Percentiles rank a stretch among this genome's conserved stretches.
Evolutionary conservation across 2,113 vertebrate genomes (phyloP).

Genomic region (Chauna torquata): DNA sequence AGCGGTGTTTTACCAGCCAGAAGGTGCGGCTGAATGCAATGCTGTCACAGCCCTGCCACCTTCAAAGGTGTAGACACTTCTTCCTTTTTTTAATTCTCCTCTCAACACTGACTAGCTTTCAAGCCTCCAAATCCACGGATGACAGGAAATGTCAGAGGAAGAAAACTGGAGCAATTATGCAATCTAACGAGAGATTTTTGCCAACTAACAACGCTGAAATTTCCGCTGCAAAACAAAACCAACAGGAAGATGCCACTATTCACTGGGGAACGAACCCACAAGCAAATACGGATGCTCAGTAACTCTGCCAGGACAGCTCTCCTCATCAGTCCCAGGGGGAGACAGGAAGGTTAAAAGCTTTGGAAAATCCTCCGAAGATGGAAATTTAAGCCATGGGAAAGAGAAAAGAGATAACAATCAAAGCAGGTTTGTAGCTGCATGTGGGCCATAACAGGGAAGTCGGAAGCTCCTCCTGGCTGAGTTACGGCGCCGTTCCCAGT

Average conservation of each 20-base stretch:
- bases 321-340: background rate
- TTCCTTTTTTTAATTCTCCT: background rate
- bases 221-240: background rate
- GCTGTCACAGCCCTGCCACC: accelerated
- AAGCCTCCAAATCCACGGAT: background rate
- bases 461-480: background rate
- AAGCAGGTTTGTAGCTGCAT: background rate
- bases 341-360: background rate
- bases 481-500: background rate
- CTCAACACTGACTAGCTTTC: background rate
- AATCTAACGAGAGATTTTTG: background rate
- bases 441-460: background rate
- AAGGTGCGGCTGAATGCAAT: accelerated
- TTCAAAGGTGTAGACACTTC: background rate
- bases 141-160: background rate
- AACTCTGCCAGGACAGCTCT: background rate
- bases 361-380: background rate
- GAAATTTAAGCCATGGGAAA: background rate
- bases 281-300: accelerated
- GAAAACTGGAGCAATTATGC: background rate
- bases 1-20: background rate
- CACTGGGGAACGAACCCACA: background rate
- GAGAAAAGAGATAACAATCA: background rate
- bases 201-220: background rate
- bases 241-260: background rate